phyloP scores from a whole-genome alignment of 2,888 invertebrate genomes.

The Diaphora mendica region DNA sequence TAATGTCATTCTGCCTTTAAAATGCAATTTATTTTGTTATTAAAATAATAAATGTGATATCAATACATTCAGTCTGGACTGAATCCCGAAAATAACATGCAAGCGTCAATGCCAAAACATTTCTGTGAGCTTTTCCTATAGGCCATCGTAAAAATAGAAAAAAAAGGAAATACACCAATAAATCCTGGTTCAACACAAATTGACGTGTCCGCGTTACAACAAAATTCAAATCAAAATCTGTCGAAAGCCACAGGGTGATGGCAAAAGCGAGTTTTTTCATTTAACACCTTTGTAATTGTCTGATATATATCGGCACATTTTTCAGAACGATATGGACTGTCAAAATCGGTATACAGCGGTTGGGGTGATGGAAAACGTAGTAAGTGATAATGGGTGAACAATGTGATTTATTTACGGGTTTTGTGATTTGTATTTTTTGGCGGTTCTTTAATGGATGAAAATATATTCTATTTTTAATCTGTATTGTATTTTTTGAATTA shows the following conservation, averaged over 20 bases:
- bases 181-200: conserved; percentile 45
- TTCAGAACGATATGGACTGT: conserved; percentile 58
- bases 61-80: no score
- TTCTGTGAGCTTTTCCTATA: neutral
- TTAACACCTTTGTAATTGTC: conserved; percentile 71
- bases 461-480: neutral
- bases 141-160: conserved; percentile 19
- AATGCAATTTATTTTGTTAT: no score
- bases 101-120: neutral
- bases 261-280: conserved; percentile 62
- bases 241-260: conserved; percentile 54
- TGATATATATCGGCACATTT: conserved; percentile 77
- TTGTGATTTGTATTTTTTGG: neutral
- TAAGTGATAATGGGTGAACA: conserved; percentile 30
- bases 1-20: no score
- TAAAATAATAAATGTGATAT: no score
- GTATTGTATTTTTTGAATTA: neutral
- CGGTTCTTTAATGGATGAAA: neutral
- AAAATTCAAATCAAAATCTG: conserved; percentile 52
- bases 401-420: neutral
- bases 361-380: conserved; percentile 36
- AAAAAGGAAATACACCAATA: conserved; percentile 30
- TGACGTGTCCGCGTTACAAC: conserved; percentile 41
- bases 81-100: neutral
- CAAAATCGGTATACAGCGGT: conserved; percentile 37